Evolutionary conservation across 2,113 vertebrate species (phyloP).

Genomic region (Aspiorhynchus laticeps): DNA sequence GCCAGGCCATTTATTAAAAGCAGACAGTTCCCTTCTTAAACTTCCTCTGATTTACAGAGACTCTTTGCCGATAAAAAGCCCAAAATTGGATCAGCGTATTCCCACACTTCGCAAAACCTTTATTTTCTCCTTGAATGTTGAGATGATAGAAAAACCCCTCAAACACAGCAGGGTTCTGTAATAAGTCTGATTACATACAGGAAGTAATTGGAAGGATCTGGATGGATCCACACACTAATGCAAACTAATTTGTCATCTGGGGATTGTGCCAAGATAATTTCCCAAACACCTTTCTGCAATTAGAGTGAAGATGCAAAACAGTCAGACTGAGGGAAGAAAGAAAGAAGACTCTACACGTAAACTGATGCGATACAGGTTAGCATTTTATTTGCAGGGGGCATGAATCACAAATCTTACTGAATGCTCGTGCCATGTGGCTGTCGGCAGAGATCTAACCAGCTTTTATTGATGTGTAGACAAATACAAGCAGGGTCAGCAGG

Average conservation of each 20-base stretch:
- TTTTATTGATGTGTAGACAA: slow-evolving; percentile 36
- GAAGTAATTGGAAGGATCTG: slow-evolving; percentile 23
- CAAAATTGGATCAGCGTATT: slow-evolving; percentile 17
- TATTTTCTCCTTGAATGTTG: slow-evolving; percentile 15
- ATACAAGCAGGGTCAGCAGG: slow-evolving; percentile 3
- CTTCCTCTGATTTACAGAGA: slow-evolving; percentile 41
- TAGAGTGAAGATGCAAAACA: slow-evolving; percentile 19
- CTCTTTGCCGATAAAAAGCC: slow-evolving; percentile 18
- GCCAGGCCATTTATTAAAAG: slow-evolving; percentile 53
- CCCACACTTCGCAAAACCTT: slow-evolving; percentile 8
- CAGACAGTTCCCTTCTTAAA: slow-evolving; percentile 37
- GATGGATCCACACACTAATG: slow-evolving; percentile 24
- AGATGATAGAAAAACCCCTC: slow-evolving; percentile 28
- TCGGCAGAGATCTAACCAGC: background rate
- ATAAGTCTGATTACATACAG: slow-evolving; percentile 42
- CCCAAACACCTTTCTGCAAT: slow-evolving; percentile 49
- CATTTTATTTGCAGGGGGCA: slow-evolving; percentile 16
- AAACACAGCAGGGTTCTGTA: slow-evolving; percentile 7
- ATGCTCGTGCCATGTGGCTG: background rate
- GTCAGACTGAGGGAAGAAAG: background rate
- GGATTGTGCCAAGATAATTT: slow-evolving; percentile 38
- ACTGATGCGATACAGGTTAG: background rate
- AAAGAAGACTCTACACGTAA: background rate
- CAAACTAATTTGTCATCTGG: slow-evolving; percentile 34
- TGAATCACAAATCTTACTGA: slow-evolving; percentile 35